These are phyloP conservation scores for Drosophila mojavensis DNA, from an alignment of 1,140 invertebrate genomes.

Conservation along the genomic window DNA sequence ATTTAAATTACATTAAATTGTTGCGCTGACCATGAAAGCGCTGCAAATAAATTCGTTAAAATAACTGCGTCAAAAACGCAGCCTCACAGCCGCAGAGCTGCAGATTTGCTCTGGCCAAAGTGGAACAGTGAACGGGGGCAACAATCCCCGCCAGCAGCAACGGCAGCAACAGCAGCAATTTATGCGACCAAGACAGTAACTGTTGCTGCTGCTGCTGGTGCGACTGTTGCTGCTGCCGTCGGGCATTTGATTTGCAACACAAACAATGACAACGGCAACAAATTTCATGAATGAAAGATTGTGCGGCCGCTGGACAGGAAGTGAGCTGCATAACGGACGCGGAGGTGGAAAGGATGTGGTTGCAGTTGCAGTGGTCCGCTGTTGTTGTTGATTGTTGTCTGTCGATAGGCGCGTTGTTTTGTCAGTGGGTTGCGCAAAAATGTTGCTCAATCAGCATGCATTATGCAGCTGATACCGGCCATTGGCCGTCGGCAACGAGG, in stretches of 20 bases:
- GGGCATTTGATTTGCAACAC: conserved; percentile 82
- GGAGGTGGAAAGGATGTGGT: conserved; percentile 82
- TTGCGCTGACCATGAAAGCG: conserved; percentile 82
- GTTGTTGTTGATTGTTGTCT: conserved; percentile 63
- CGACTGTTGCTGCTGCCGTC: conserved; percentile 55
- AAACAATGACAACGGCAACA: conserved; percentile 83
- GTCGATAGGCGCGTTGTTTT: conserved; percentile 81
- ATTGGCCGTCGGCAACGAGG: conserved; percentile 51
- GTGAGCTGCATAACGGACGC: conserved; percentile 80
- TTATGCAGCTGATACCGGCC: conserved; percentile 66
- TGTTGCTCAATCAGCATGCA: conserved; percentile 82
- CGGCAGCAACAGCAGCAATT: conserved; percentile 57
- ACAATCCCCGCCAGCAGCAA: conserved; percentile 48
- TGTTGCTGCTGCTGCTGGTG: conserved; percentile 30
- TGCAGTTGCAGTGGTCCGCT: conserved; percentile 56
- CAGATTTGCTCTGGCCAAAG: conserved; percentile 66
- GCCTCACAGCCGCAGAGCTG: conserved; percentile 29
- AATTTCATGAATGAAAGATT: conserved; percentile 83
- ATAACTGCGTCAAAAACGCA: conserved; percentile 74
- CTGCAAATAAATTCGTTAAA: conserved; percentile 83
- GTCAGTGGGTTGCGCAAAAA: conserved; percentile 80
- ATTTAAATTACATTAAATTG: conserved; percentile 84
- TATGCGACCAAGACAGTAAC: conserved; percentile 59
- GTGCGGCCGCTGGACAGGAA: conserved; percentile 72
- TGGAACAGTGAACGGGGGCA: conserved; percentile 61